Conservation (phyloP, 2,888 invertebrate species). For the Lomographa bimaculata region DNA sequence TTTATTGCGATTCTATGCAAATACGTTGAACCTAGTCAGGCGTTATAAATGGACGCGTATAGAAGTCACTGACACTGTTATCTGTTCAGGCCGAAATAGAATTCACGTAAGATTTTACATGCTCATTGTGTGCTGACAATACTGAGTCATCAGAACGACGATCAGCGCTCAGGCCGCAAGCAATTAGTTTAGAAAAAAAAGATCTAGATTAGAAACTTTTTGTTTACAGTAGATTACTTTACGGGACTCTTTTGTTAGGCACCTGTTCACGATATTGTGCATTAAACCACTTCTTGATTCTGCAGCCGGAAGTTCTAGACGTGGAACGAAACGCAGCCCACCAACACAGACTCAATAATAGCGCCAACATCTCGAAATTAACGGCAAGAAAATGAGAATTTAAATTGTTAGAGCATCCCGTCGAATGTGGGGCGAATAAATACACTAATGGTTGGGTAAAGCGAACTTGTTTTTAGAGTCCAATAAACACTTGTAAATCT, state of each 20-base stretch:
- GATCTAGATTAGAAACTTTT: constrained; percentile 9
- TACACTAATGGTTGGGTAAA: constrained; percentile 21
- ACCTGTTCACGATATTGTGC: constrained; percentile 8
- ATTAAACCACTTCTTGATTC: no score
- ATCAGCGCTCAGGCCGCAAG: no score
- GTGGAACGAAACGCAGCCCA: constrained; percentile 26
- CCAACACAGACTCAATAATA: background rate
- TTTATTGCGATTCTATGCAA: constrained; percentile 22
- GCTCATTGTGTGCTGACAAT: constrained; percentile 35
- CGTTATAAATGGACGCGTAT: constrained; percentile 17
- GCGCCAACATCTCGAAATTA: no score
- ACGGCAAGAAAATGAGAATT: constrained; percentile 19
- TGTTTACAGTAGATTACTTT: constrained; percentile 21
- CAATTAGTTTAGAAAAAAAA: constrained; percentile 13
- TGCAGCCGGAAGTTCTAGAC: constrained; percentile 12
- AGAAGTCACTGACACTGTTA: constrained; percentile 51
- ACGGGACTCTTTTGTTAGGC: constrained; percentile 23
- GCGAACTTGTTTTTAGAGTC: constrained; percentile 30
- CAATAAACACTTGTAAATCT: constrained; percentile 34
- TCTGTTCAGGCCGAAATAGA: constrained; percentile 47
- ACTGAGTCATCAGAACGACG: no score
- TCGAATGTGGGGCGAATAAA: constrained; percentile 32
- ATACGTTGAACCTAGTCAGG: constrained; percentile 22
- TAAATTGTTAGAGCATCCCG: constrained; percentile 28
- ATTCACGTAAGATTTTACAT: constrained; percentile 43